These are phyloP conservation scores for Misgurnus mizolepis DNA, from an alignment of 2,113 vertebrate genomes.

Conservation along the genomic window DNA sequence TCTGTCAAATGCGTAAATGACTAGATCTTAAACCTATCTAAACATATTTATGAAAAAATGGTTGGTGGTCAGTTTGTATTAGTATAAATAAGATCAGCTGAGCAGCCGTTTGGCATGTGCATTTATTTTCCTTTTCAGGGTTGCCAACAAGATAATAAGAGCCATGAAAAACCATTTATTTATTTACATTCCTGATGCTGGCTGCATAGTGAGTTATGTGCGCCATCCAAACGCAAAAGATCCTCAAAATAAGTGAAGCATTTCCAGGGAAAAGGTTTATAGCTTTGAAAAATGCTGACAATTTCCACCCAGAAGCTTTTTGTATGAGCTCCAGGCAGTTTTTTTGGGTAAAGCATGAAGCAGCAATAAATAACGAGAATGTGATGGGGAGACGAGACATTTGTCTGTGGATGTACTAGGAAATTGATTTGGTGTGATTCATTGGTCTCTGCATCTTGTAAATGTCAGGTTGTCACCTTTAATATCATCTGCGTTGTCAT, in stretches of 20 bases:
- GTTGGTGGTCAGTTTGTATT: no score
- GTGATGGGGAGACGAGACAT: no score
- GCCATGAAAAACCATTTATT: background rate
- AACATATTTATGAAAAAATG: no score
- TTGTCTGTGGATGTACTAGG: no score
- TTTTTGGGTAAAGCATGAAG: background rate
- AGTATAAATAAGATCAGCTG: background rate
- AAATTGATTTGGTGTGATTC: no score
- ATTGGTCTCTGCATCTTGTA: no score
- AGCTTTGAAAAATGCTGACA: slow-evolving; percentile 1
- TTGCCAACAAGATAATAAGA: background rate
- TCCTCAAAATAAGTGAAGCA: background rate
- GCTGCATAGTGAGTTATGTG: background rate
- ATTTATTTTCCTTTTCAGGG: background rate
- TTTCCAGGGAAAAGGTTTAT: slow-evolving; percentile 9
- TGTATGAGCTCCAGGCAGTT: background rate
- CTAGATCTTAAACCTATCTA: no score
- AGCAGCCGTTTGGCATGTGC: background rate
- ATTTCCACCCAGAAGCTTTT: background rate
- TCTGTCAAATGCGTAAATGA: no score
- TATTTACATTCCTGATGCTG: slow-evolving; percentile 13
- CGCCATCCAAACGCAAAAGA: background rate
- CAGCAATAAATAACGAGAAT: background rate
- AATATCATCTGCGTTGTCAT: no score
- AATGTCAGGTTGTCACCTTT: no score